Conservation (phyloP, 1,140 invertebrate species). For the Holcopasites calliopsidis region DNA sequence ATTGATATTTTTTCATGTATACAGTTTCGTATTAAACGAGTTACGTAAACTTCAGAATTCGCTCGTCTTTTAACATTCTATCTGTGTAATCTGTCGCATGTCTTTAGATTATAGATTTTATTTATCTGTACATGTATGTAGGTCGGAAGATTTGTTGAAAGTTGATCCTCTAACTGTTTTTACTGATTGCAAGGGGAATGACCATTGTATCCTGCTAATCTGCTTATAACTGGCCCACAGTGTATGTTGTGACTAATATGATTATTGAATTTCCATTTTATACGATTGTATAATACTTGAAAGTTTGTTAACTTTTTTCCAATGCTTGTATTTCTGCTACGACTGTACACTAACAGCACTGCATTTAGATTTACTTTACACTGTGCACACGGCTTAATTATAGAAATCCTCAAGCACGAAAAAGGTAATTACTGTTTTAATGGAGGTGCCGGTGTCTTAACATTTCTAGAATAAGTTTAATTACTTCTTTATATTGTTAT, state of each 20-base stretch:
- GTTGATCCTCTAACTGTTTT: background rate
- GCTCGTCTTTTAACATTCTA: background rate
- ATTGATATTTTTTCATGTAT: slow-evolving; percentile 21
- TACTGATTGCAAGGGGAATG: background rate
- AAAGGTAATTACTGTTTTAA: slow-evolving; percentile 18
- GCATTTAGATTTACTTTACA: slow-evolving; percentile 3
- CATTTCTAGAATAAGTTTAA: background rate
- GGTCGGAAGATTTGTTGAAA: background rate
- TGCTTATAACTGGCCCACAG: slow-evolving; percentile 6
- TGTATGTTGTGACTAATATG: slow-evolving; percentile 19
- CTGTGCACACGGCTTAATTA: slow-evolving; percentile 5
- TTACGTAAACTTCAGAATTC: slow-evolving; percentile 25
- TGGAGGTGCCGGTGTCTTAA: background rate
- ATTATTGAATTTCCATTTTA: background rate
- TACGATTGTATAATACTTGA: background rate
- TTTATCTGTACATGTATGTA: background rate
- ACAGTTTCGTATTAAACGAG: slow-evolving; percentile 1
- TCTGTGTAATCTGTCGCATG: slow-evolving; percentile 5
- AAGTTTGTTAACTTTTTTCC: background rate
- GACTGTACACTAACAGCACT: background rate
- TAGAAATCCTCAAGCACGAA: background rate
- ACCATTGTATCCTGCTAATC: background rate
- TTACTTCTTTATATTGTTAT: background rate
- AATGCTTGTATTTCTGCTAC: background rate
- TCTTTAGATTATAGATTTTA: background rate